Evolutionary conservation across 2,888 invertebrate species (phyloP).

Genomic region (Coenonympha arcania): DNA sequence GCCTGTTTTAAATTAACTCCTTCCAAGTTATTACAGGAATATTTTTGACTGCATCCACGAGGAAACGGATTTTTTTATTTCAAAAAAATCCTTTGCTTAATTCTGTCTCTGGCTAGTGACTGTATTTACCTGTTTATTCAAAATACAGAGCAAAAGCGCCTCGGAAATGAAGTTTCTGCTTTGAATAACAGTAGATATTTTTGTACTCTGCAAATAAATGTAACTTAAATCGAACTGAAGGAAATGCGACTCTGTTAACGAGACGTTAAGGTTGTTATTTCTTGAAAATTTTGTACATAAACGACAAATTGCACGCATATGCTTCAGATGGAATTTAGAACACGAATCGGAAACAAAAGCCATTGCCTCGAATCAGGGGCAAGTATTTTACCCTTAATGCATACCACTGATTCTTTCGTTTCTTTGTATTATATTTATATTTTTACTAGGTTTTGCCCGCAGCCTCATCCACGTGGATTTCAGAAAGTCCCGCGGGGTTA

Average conservation of each 20-base stretch:
- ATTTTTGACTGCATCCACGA: too few species aligned
- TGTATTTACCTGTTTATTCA: background rate
- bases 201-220: slow-evolving; percentile 6
- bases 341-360: slow-evolving; percentile 7
- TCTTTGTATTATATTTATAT: too few species aligned
- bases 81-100: background rate
- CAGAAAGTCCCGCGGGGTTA: too few species aligned
- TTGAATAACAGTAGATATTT: slow-evolving; percentile 9
- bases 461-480: too few species aligned
- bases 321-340: slow-evolving; percentile 11
- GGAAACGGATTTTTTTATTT: background rate
- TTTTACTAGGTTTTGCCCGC: too few species aligned
- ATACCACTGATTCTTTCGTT: background rate
- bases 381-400: background rate
- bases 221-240: background rate
- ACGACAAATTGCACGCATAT: slow-evolving; percentile 10
- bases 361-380: slow-evolving; percentile 4
- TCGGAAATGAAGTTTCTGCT: slow-evolving; percentile 3
- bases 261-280: background rate
- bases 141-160: slow-evolving; percentile 4
- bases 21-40: too few species aligned
- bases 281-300: background rate
- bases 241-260: background rate
- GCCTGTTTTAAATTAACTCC: too few species aligned
- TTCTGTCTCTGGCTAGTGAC: background rate